These are phyloP conservation scores for Eupithecia centaureata DNA, from an alignment of 2,888 invertebrate genomes.

Conservation along the genomic window DNA sequence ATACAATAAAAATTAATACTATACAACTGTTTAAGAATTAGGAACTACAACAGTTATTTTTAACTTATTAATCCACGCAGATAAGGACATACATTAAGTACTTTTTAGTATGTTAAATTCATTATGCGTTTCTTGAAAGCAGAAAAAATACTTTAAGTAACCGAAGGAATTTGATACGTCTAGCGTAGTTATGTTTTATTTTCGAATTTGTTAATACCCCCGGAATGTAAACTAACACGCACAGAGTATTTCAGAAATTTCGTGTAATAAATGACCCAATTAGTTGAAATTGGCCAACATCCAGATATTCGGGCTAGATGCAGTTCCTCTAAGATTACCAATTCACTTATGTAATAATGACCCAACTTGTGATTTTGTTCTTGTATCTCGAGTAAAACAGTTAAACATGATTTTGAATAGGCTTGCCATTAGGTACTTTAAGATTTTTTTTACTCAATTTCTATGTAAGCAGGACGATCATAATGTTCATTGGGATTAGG, in stretches of 20 bases:
- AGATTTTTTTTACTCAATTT: too few relatives aligned
- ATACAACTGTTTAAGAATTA: too few relatives aligned
- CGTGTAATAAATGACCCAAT: constrained; percentile 69
- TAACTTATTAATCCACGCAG: neutral
- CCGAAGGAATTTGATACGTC: neutral
- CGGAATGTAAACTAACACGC: constrained; percentile 46
- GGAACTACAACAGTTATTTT: neutral
- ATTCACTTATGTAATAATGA: constrained; percentile 46
- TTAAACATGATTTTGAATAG: constrained; percentile 7
- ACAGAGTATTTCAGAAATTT: constrained; percentile 59
- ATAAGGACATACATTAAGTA: neutral
- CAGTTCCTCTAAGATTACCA: constrained; percentile 59
- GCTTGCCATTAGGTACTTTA: constrained; percentile 39
- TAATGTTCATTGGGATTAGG: constrained; percentile 47
- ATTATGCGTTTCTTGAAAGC: neutral
- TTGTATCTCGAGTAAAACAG: neutral
- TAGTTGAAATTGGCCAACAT: constrained; percentile 66
- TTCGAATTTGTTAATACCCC: constrained; percentile 42
- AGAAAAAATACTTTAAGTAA: neutral
- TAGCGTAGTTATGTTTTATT: constrained; percentile 35
- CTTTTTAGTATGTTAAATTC: neutral
- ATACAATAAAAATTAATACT: too few relatives aligned
- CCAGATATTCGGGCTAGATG: constrained; percentile 60
- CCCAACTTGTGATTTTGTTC: neutral
- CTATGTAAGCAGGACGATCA: constrained; percentile 37